Evolutionary conservation across 2,113 vertebrate genomes (phyloP).

Genomic region (Trochalopteron elliotii): DNA sequence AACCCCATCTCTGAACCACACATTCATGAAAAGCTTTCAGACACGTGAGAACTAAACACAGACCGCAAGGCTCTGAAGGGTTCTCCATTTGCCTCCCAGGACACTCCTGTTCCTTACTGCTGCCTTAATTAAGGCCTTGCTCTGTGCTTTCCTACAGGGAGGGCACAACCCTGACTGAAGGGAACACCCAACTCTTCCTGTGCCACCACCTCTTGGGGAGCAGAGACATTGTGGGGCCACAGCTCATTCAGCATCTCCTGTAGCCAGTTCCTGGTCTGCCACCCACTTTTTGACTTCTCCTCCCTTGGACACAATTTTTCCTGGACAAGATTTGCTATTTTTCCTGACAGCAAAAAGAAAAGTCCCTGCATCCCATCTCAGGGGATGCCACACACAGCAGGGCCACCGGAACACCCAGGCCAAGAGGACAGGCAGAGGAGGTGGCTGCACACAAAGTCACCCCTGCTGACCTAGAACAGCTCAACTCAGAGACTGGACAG

Average conservation of each 20-base stretch:
- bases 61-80: background rate
- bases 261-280: background rate
- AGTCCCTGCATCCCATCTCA: rapidly evolving
- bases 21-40: background rate
- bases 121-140: background rate
- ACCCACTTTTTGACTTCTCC: background rate
- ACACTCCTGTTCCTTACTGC: background rate
- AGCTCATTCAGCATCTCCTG: background rate
- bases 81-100: constrained; percentile 18
- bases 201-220: rapidly evolving
- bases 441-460: background rate
- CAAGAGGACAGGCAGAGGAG: background rate
- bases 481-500: background rate
- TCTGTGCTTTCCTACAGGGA: background rate
- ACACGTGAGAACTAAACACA: background rate
- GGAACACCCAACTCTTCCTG: background rate
- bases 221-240: background rate
- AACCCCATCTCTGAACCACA: constrained; percentile 12
- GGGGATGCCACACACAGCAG: background rate
- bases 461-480: background rate
- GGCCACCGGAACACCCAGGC: background rate
- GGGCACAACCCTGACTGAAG: rapidly evolving
- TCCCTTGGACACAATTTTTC: background rate
- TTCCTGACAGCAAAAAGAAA: rapidly evolving
- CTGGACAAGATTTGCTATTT: background rate